phyloP scores from a whole-genome alignment of 2,888 invertebrate species.

The Lochmaea capreae region DNA sequence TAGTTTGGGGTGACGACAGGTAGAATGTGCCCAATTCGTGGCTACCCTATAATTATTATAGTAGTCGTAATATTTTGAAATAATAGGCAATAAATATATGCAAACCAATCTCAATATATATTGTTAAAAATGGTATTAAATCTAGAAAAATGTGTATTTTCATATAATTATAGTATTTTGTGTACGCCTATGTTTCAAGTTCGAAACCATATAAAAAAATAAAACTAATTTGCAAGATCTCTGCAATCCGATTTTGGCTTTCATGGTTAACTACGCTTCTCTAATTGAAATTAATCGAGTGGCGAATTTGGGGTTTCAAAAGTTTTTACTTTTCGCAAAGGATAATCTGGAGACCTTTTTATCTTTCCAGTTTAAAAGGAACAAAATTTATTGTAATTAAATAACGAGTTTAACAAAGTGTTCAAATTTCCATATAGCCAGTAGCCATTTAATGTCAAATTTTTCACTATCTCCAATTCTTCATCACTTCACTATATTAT shows the following conservation, averaged over 20 bases:
- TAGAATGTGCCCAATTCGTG: too few relatives aligned
- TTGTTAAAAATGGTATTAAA: too few relatives aligned
- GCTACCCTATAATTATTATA: too few relatives aligned
- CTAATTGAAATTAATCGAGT: slow-evolving; percentile 50
- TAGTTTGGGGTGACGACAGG: too few relatives aligned
- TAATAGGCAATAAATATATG: too few relatives aligned
- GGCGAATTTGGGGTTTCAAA: slow-evolving; percentile 39
- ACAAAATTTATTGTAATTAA: slow-evolving; percentile 11
- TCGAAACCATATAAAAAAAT: slow-evolving; percentile 46
- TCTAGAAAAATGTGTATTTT: neutral
- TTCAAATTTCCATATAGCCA: too few relatives aligned
- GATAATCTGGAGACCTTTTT: slow-evolving; percentile 23
- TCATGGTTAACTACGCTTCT: slow-evolving; percentile 42
- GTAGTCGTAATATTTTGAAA: too few relatives aligned
- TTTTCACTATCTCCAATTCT: too few relatives aligned
- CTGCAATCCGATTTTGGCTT: slow-evolving; percentile 47
- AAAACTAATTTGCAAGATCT: slow-evolving; percentile 50
- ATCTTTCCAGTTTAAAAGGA: slow-evolving; percentile 10
- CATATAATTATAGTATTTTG: neutral
- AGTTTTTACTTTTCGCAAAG: slow-evolving; percentile 25
- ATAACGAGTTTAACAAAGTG: too few relatives aligned
- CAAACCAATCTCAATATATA: too few relatives aligned
- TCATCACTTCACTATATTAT: too few relatives aligned
- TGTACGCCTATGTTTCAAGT: slow-evolving; percentile 17
- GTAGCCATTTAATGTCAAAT: too few relatives aligned